phyloP scores from a whole-genome alignment of 2,797 vertebrate genomes.

The Avahi laniger region DNA sequence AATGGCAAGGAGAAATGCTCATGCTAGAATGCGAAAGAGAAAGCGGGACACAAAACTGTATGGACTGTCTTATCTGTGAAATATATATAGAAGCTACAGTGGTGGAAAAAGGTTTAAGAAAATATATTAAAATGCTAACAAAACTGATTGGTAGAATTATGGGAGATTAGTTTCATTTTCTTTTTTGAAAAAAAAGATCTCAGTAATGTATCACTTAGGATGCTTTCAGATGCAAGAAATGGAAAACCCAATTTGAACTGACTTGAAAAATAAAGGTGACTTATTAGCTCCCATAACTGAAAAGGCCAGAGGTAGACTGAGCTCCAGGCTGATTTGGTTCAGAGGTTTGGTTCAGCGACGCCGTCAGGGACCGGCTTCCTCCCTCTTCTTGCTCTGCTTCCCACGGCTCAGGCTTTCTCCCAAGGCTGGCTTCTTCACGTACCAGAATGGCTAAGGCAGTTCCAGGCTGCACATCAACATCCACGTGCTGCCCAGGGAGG shows the following conservation, averaged over 20 bases:
- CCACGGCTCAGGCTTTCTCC: neutral
- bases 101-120: neutral
- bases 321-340: neutral
- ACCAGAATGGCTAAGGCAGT: neutral
- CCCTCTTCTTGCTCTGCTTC: neutral
- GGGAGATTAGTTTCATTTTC: neutral
- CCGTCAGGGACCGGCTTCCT: neutral
- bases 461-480: neutral
- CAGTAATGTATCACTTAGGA: neutral
- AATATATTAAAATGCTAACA: neutral
- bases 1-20: neutral
- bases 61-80: neutral
- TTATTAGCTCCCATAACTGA: neutral
- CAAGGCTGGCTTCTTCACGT: neutral
- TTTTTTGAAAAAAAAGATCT: neutral
- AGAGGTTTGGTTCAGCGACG: neutral
- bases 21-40: neutral
- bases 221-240: constrained; percentile 11
- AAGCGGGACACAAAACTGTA: neutral
- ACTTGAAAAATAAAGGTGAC: constrained; percentile 28
- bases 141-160: neutral
- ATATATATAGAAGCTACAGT: neutral
- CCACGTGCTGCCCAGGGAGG: neutral
- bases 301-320: neutral
- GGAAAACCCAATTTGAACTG: constrained; percentile 6